Percentiles rank a stretch among this genome's conserved stretches.
These are phyloP conservation scores for Sphaeridia pumilis DNA, from an alignment of 2,888 invertebrate genomes.

Conservation along the genomic window DNA sequence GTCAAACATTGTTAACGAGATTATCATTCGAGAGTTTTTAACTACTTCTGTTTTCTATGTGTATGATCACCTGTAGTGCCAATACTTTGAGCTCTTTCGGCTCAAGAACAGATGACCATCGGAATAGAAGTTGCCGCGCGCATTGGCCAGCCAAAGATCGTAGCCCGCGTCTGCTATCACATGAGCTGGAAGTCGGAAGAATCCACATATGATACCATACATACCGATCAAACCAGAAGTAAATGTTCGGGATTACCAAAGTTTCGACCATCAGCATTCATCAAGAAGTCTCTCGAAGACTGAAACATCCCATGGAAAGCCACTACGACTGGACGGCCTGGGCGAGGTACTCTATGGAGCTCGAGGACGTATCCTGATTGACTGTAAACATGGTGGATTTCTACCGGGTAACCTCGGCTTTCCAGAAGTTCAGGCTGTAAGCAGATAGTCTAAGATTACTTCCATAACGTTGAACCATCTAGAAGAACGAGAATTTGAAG, in stretches of 20 bases:
- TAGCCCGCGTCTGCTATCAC: constrained; percentile 3
- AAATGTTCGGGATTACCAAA: constrained; percentile 1
- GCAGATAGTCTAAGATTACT: background rate
- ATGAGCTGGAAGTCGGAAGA: background rate
- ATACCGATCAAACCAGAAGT: too few relatives aligned
- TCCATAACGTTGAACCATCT: background rate
- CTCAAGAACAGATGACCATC: constrained; percentile 37
- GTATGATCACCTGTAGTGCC: constrained; percentile 40
- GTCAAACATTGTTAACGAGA: background rate
- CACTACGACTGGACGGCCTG: background rate
- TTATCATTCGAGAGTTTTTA: background rate
- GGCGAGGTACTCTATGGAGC: constrained; percentile 4
- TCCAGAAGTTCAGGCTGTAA: background rate
- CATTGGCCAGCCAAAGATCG: constrained; percentile 8
- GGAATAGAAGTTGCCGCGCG: background rate
- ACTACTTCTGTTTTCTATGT: background rate
- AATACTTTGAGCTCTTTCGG: constrained; percentile 39
- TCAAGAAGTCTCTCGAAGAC: constrained; percentile 3
- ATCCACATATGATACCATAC: background rate
- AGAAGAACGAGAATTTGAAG: background rate
- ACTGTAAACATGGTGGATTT: background rate
- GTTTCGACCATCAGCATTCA: constrained; percentile 2
- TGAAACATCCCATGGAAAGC: background rate
- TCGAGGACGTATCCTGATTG: constrained; percentile 7
- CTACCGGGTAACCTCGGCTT: background rate